Conservation (phyloP, 2,888 invertebrate genomes). For the Sialis fuliginosa region DNA sequence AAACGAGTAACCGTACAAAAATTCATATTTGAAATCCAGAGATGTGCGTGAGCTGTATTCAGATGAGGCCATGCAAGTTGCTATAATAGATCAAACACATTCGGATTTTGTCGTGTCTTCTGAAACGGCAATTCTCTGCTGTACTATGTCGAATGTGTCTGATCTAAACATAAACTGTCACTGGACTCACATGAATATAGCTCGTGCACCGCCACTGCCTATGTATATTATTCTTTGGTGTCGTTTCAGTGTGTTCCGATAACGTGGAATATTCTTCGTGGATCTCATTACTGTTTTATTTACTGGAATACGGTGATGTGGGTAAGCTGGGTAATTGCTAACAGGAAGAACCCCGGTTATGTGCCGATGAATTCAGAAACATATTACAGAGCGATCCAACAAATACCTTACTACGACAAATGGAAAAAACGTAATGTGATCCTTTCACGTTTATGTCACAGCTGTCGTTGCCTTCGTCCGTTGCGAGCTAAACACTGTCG, state of each 20-base stretch:
- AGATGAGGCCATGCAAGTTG: no score
- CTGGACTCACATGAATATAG: no score
- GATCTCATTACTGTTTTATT: constrained; percentile 78
- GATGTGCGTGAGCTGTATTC: no score
- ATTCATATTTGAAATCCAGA: no score
- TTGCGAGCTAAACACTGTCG: constrained; percentile 82
- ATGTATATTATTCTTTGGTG: no score
- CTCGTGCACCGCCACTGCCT: no score
- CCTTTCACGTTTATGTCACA: constrained; percentile 72
- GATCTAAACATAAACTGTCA: no score
- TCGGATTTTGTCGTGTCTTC: no score
- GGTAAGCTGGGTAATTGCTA: constrained; percentile 81
- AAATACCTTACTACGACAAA: constrained; percentile 84
- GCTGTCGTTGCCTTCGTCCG: constrained; percentile 75
- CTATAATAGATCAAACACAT: no score
- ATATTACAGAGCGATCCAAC: constrained; percentile 77
- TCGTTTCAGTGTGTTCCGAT: constrained; percentile 70
- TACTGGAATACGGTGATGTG: constrained; percentile 87
- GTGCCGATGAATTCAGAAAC: constrained; percentile 78
- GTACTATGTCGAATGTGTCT: no score
- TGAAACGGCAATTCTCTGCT: no score
- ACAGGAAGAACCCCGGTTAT: constrained; percentile 77
- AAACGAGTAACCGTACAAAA: no score
- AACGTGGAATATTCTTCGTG: constrained; percentile 74
- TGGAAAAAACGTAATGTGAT: constrained; percentile 76